Evolutionary conservation across 2,888 invertebrate species (phyloP), one percentile per base, ranked within the genome.

Genomic region (Ptychoptera contaminata): DNA sequence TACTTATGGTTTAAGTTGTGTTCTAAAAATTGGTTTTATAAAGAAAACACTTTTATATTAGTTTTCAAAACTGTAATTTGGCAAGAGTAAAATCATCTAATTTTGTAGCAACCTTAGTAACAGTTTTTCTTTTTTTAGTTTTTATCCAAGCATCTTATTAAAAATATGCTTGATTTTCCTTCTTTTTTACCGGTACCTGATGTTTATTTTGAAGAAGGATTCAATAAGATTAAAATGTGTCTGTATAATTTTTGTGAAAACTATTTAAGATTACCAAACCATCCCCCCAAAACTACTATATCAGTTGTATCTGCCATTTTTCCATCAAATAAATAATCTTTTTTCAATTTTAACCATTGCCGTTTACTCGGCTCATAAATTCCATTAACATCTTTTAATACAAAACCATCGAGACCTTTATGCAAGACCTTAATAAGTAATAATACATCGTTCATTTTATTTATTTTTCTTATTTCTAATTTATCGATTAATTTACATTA

Each of bases 271-370:
- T n/a, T 35, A 57, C 94, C 94, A 67, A 84, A 94, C 82, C 92
- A 96, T 40, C 90, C 93, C 14, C 94, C 94, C 37, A 96, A 67
- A 1, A 94, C 92, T 4, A 93, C 83, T 50, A 96, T 74, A 70
- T 94, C 94, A 30, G 92, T 93, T 1, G 82, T 80, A 62, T 96
- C 94, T 1, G 94, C 94, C 87, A 94, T 92, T 16, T 85, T 84
- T 7, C 94, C 94, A 54, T 77, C 85, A 61, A 83, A 82, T 16
- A 96, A 69, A 62, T 96, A 94, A 63, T 94, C 94, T 60, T 92
- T 94, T 65, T 96, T 96, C 31, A 94, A 83, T 70, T 96, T 96
- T 47, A 94, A 62, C 94, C 94, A 96, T 58, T 91, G 91, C 14
- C 94, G 70, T 58, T 92, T 94, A 1, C 93, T 93, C 0, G 94